Base-by-base conservation (phyloP, 2,888 invertebrate genomes). In the Acleris holmiana region DNA sequence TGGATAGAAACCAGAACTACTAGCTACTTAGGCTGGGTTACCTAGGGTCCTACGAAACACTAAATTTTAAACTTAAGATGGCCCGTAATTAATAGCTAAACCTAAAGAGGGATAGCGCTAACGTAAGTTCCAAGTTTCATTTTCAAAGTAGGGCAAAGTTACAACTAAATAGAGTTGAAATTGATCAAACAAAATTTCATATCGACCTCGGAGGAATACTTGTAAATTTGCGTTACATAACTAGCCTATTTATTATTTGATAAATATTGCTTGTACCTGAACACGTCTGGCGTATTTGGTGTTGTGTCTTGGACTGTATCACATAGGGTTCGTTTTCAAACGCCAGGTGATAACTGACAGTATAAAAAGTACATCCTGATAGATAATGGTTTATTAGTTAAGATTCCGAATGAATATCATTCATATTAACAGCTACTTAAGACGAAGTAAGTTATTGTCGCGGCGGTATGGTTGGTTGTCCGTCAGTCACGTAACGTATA, bases 391-490 rank as follows among this genome's bases (percentile, higher is more conserved):
- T 50, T 53, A 47, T 53, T 58, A 58, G 40, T 19, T 51, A 23
- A 64, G 48, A 47, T 25, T 25, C 29, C 40, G 75, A 61, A 79
- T 78, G 79, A 79, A 78, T 79, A 80, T 75, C 67, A 69, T 72
- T 77, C 76, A 78, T 77, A 76, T 78, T 76, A 76, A 79, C 76
- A 76, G 72, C 74, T 73, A 76, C 74, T 74, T 76, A 73, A 76
- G 72, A 70, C 68, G 70, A 73, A 73, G 62, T 69, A 53, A 40
- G 68, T 71, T 35, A 69, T 66, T 72, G 70, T 73, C 64, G 61
- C 73, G 70, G 67, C 66, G 65, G 15, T 50, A 29, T 35, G 51
- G 48, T 47, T 40, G 58, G 21, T 21, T 15, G 4, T 4, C 23
- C 23, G 2, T 23, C 23, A n/a, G 23, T 23, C 23, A 23, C 23